Conservation (phyloP, 1,140 invertebrate genomes). For the Pectinophora gossypiella region DNA sequence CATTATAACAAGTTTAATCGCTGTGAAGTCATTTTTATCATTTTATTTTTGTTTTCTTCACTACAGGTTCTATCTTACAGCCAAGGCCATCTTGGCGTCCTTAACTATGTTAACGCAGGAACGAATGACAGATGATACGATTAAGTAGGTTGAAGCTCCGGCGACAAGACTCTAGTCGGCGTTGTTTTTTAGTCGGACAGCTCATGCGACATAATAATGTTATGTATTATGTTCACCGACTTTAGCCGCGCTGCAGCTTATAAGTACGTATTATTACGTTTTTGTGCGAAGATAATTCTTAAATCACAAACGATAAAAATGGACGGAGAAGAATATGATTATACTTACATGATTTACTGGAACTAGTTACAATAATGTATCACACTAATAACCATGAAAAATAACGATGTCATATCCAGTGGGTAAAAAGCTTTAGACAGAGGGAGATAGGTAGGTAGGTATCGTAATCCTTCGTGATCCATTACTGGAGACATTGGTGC, state of each 20-base stretch:
- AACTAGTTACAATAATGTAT: too few relatives aligned
- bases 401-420: too few relatives aligned
- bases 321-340: too few relatives aligned
- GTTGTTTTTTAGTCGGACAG: neutral
- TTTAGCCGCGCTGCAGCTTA: too few relatives aligned
- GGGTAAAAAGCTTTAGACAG: too few relatives aligned
- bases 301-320: neutral
- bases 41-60: slow-evolving; percentile 58
- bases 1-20: slow-evolving; percentile 67
- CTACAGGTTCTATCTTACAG: slow-evolving; percentile 40
- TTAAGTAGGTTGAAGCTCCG: slow-evolving; percentile 17
- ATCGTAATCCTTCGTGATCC: too few relatives aligned
- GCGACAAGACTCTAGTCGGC: neutral
- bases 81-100: slow-evolving; percentile 60
- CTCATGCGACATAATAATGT: slow-evolving; percentile 7
- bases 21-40: slow-evolving; percentile 54
- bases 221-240: slow-evolving; percentile 25
- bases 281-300: neutral
- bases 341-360: too few relatives aligned
- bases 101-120: slow-evolving; percentile 46
- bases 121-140: slow-evolving; percentile 29
- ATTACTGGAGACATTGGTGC: too few relatives aligned
- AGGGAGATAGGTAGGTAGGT: too few relatives aligned
- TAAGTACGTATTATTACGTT: neutral
- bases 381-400: too few relatives aligned